phyloP scores from a whole-genome alignment of 1,140 invertebrate species.

The Cydia fagiglandana region DNA sequence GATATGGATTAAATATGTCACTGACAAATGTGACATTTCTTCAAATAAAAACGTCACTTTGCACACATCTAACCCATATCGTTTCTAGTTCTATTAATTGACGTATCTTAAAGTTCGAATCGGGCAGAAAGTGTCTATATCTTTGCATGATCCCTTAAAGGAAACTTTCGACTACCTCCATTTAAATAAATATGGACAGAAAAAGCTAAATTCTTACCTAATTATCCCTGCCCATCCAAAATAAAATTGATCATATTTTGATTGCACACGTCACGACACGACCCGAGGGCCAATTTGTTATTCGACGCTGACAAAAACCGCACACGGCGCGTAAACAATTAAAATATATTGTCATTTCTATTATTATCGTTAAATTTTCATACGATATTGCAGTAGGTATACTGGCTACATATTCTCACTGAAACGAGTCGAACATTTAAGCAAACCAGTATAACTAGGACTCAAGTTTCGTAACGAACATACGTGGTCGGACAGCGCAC shows the following conservation, averaged over 20 bases:
- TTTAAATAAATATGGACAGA: conserved; percentile 35
- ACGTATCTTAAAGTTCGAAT: no score
- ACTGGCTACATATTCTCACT: background rate
- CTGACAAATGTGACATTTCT: no score
- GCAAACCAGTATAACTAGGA: background rate
- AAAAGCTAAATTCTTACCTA: background rate
- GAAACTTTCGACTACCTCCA: no score
- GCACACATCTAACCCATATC: no score
- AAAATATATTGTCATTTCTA: conserved; percentile 57
- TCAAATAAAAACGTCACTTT: no score
- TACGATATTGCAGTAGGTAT: conserved; percentile 10
- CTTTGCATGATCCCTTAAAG: no score
- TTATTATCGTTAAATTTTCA: conserved; percentile 47
- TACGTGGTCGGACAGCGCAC: background rate
- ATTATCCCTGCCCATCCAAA: conserved; percentile 33
- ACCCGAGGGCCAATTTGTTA: conserved; percentile 55
- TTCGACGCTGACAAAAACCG: conserved; percentile 57
- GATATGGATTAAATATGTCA: no score
- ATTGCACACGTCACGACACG: conserved; percentile 50
- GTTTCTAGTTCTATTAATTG: no score
- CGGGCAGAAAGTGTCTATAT: no score
- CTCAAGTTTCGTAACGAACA: background rate
- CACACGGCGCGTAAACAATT: conserved; percentile 64
- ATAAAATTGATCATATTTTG: conserved; percentile 59
- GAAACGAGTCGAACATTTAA: background rate